Conservation (phyloP, 1,140 invertebrate species). For the Zaprionus ornatus region DNA sequence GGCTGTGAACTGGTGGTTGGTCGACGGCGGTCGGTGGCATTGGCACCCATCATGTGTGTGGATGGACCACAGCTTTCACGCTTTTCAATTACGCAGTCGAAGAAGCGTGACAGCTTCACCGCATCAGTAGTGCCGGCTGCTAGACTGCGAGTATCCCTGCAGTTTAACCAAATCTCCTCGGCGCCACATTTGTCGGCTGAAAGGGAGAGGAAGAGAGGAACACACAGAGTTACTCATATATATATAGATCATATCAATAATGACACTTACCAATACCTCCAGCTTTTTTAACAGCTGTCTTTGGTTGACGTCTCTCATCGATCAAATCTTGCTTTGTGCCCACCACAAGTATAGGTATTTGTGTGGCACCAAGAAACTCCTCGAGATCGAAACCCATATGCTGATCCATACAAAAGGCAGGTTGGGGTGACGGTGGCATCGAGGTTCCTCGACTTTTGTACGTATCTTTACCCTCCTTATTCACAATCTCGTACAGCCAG, state of each 20-base stretch:
- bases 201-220: neutral
- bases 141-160: slow-evolving; percentile 90
- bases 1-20: slow-evolving; percentile 16
- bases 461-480: slow-evolving; percentile 88
- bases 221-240: neutral
- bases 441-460: slow-evolving; percentile 46
- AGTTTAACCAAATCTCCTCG: slow-evolving; percentile 96
- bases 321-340: slow-evolving; percentile 96
- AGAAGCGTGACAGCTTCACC: slow-evolving; percentile 96
- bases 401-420: slow-evolving; percentile 59
- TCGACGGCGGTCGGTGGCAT: slow-evolving; percentile 79
- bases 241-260: neutral
- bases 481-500: slow-evolving; percentile 96
- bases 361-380: slow-evolving; percentile 92
- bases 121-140: slow-evolving; percentile 96
- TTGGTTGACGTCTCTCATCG: slow-evolving; percentile 88
- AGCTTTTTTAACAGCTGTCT: slow-evolving; percentile 86
- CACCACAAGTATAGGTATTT: slow-evolving; percentile 95
- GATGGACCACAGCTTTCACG: slow-evolving; percentile 86
- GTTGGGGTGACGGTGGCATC: slow-evolving; percentile 41
- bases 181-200: slow-evolving; percentile 94
- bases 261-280: slow-evolving; percentile 86
- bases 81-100: slow-evolving; percentile 95
- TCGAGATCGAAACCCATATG: slow-evolving; percentile 94
- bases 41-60: slow-evolving; percentile 53